Percentiles rank a stretch among this genome's conserved stretches.
phyloP scores from a whole-genome alignment of 2,797 vertebrate species.

The Alca torda region DNA sequence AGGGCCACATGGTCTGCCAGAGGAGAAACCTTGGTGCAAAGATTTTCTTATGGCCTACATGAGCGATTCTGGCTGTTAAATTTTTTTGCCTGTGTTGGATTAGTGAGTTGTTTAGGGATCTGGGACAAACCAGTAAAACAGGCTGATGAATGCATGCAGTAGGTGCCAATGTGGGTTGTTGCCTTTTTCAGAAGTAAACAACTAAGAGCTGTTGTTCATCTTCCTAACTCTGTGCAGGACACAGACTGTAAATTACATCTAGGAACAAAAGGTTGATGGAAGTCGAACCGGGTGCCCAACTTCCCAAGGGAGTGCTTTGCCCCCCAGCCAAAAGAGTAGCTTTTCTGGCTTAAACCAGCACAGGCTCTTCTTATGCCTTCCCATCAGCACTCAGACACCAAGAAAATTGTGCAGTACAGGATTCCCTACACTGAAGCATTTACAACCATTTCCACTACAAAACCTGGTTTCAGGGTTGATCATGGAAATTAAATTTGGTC shows the following conservation, averaged over 20 bases:
- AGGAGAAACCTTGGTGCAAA: background rate
- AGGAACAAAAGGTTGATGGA: slow-evolving; percentile 60
- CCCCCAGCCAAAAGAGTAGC: slow-evolving; percentile 47
- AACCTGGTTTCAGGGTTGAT: background rate
- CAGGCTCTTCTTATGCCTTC: background rate
- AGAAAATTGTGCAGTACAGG: background rate
- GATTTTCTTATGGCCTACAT: background rate
- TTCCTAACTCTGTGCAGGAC: slow-evolving; percentile 48
- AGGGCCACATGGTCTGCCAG: fast-evolving
- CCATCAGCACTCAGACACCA: background rate
- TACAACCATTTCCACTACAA: background rate
- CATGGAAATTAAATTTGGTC: slow-evolving; percentile 19
- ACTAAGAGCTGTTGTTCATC: slow-evolving; percentile 60
- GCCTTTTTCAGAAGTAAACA: slow-evolving; percentile 69
- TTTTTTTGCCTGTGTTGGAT: background rate
- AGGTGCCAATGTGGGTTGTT: slow-evolving; percentile 74
- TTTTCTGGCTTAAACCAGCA: slow-evolving; percentile 49
- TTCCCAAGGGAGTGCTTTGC: slow-evolving; percentile 60
- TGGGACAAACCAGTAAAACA: slow-evolving; percentile 73
- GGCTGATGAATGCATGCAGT: slow-evolving; percentile 73
- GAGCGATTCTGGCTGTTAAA: background rate
- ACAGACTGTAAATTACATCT: slow-evolving; percentile 60
- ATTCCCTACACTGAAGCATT: background rate
- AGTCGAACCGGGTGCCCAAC: slow-evolving; percentile 49
- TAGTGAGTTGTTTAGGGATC: slow-evolving; percentile 50